A percentile compares a stretch with the other conserved stretches of the same genome.
phyloP scores from a whole-genome alignment of 53 echinoderm and acorn worm species.

The Apostichopus leukothele region DNA sequence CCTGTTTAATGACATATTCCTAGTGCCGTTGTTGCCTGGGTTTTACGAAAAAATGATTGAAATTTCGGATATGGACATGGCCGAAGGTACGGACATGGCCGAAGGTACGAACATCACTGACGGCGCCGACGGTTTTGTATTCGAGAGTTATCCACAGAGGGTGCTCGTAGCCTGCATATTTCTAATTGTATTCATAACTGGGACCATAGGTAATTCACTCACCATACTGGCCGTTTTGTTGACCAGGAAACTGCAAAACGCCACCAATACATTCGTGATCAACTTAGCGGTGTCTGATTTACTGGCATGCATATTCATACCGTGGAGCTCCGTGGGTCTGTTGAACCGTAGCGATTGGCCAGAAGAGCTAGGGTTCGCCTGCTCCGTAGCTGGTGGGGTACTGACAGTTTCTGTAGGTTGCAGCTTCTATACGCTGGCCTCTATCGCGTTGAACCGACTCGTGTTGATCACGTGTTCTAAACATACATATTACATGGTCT shows the following conservation, averaged over 20 bases:
- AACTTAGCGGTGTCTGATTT: slow-evolving; percentile 41
- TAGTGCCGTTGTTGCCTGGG: no score
- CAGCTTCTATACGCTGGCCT: slow-evolving; percentile 30
- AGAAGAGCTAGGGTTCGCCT: neutral
- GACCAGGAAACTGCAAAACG: slow-evolving; percentile 40
- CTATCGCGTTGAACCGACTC: slow-evolving; percentile 40
- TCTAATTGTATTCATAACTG: neutral
- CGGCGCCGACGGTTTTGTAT: slow-evolving; percentile 31
- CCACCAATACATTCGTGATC: slow-evolving; percentile 34
- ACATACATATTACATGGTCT: slow-evolving; percentile 23
- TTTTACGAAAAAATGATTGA: no score
- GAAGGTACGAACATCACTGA: neutral
- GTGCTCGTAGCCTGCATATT: neutral
- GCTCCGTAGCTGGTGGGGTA: slow-evolving; percentile 27
- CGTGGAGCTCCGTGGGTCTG: slow-evolving; percentile 12
- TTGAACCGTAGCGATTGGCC: neutral
- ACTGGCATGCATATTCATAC: slow-evolving; percentile 22
- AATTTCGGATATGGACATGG: no score
- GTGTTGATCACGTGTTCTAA: slow-evolving; percentile 22
- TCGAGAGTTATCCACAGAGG: slow-evolving; percentile 58
- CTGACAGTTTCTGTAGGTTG: slow-evolving; percentile 31
- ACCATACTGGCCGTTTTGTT: slow-evolving; percentile 26
- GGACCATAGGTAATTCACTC: slow-evolving; percentile 41
- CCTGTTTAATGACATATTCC: no score
- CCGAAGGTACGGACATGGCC: neutral